A percentile compares a stretch with the other conserved stretches of the same genome.
These are phyloP conservation scores for Thalassophryne amazonica DNA, from an alignment of 2,797 vertebrate genomes.

Conservation along the genomic window DNA sequence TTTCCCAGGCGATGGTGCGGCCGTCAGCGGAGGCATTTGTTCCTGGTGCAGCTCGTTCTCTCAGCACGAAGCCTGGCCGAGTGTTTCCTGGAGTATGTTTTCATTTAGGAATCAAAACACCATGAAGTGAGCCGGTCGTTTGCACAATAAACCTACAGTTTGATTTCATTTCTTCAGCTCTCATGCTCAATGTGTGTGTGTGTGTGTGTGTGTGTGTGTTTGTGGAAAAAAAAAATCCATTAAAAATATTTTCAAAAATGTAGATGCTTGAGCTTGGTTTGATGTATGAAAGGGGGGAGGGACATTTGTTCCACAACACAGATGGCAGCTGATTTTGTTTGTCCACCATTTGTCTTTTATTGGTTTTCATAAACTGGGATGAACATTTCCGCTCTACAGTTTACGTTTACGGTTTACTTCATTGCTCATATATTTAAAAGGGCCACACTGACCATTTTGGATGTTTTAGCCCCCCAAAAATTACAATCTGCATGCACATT, in stretches of 20 bases:
- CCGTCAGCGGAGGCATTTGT: conserved; percentile 22
- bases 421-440: too few species aligned
- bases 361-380: conserved; percentile 20
- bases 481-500: too few species aligned
- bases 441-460: too few species aligned
- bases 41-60: conserved; percentile 31
- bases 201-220: too few species aligned
- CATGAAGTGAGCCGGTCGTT: conserved; percentile 59
- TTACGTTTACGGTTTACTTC: conserved; percentile 7
- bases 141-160: conserved; percentile 61
- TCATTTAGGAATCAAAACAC: conserved; percentile 71
- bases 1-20: conserved; percentile 55
- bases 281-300: conserved; percentile 27
- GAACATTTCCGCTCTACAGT: conserved; percentile 17
- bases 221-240: conserved; percentile 16
- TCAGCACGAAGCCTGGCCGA: conserved; percentile 51
- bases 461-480: too few species aligned
- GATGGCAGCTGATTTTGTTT: conserved; percentile 36
- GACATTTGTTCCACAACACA: conserved; percentile 26
- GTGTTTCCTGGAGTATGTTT: conserved; percentile 64
- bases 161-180: conserved; percentile 49
- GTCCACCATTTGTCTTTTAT: conserved; percentile 24
- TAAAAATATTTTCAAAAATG: neutral
- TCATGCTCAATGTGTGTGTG: conserved; percentile 23
- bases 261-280: conserved; percentile 33